Evolutionary conservation across 2,888 invertebrate genomes (phyloP).

Genomic region (Meghimatium bilineatum): DNA sequence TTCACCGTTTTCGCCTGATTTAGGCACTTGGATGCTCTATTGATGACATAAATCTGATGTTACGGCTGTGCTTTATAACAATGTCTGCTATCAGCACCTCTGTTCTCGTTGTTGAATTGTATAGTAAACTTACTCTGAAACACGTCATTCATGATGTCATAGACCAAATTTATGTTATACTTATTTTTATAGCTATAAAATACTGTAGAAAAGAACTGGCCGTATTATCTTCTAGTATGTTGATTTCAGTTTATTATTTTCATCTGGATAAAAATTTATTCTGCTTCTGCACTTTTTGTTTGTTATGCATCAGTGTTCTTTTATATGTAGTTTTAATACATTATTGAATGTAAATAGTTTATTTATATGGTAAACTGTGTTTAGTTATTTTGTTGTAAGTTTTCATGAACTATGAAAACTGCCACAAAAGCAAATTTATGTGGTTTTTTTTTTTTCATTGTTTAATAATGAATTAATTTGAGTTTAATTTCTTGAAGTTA

Average conservation of each 20-base stretch:
- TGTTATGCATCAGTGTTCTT: background rate
- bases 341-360: background rate
- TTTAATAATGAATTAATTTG: background rate
- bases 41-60: background rate
- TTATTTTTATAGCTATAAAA: background rate
- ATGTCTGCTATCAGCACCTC: background rate
- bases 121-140: conserved; percentile 13
- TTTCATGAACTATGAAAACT: no score
- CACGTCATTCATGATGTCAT: background rate
- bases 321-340: background rate
- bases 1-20: conserved; percentile 58
- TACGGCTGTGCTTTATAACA: background rate
- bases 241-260: background rate
- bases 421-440: no score
- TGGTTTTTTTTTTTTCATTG: background rate
- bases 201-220: background rate
- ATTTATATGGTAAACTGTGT: no score
- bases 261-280: background rate
- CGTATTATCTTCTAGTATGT: background rate
- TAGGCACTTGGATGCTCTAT: conserved; percentile 23
- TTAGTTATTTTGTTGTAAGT: no score
- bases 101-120: conserved; percentile 6
- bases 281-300: background rate
- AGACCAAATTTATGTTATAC: background rate
- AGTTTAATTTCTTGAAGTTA: background rate